Percentiles rank a stretch among this genome's conserved stretches.
phyloP scores from a whole-genome alignment of 2,113 vertebrate species.

The Gallinago paraguaiae region DNA sequence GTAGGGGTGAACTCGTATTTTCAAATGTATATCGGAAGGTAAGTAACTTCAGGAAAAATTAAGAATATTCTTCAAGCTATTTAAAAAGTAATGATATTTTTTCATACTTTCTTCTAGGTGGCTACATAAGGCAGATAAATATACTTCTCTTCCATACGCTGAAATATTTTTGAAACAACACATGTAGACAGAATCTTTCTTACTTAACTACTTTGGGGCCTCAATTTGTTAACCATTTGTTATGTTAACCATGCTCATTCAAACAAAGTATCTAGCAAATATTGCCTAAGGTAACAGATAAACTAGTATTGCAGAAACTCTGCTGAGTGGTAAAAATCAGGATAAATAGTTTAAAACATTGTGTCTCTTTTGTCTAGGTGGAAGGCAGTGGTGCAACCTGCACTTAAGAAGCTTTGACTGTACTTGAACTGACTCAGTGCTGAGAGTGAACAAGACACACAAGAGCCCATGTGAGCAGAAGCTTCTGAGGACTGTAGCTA shows the following conservation, averaged over 20 bases:
- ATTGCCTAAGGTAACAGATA: neutral
- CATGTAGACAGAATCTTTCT: neutral
- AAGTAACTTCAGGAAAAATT: neutral
- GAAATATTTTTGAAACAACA: neutral
- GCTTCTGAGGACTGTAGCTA: neutral
- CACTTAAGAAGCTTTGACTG: neutral
- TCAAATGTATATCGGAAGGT: neutral
- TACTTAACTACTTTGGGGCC: neutral
- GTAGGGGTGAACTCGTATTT: slow-evolving; percentile 14
- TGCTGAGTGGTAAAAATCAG: neutral
- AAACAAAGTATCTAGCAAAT: neutral
- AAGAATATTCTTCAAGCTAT: neutral
- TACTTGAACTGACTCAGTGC: neutral
- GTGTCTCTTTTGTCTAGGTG: neutral
- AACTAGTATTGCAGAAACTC: neutral
- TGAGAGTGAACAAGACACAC: neutral
- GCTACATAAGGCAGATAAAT: neutral
- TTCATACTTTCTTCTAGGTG: neutral
- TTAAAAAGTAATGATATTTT: neutral
- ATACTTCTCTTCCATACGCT: neutral
- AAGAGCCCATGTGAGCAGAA: neutral
- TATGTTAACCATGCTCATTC: neutral
- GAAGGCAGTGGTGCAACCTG: neutral
- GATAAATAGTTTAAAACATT: neutral
- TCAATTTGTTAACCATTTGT: neutral